Conservation (phyloP, 1,140 invertebrate genomes). For the Drosophila murphyi region DNA sequence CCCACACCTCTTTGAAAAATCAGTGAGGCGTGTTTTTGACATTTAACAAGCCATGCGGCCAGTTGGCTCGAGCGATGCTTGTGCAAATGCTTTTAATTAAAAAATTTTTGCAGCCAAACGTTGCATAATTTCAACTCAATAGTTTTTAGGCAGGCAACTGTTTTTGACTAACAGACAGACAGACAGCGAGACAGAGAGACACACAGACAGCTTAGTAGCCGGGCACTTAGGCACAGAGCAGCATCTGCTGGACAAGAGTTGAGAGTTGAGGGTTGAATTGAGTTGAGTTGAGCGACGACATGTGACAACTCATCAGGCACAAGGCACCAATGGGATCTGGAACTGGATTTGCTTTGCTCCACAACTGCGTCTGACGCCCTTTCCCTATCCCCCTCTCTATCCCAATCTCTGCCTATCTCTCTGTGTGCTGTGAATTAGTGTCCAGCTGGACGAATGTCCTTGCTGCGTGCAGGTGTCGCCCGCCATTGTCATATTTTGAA, state of each 20-base stretch:
- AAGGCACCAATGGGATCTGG: constrained; percentile 54
- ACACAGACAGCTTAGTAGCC: constrained; percentile 37
- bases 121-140: constrained; percentile 70
- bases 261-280: constrained; percentile 6
- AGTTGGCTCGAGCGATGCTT: constrained; percentile 42
- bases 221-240: constrained; percentile 51
- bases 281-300: constrained; percentile 53
- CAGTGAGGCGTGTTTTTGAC: constrained; percentile 70
- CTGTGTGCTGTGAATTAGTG: constrained; percentile 56
- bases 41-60: constrained; percentile 68
- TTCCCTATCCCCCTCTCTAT: background rate
- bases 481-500: constrained; percentile 57
- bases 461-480: constrained; percentile 35
- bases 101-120: constrained; percentile 68
- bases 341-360: constrained; percentile 26
- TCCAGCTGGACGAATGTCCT: background rate
- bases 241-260: constrained; percentile 17
- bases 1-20: constrained; percentile 28
- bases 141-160: constrained; percentile 42
- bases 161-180: constrained; percentile 26
- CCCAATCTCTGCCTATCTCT: constrained; percentile 19
- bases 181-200: background rate
- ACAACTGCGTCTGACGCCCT: background rate
- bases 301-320: constrained; percentile 74
- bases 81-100: constrained; percentile 73